Evolutionary conservation across 2,888 invertebrate genomes (phyloP).

Genomic region (Parnassius apollo): DNA sequence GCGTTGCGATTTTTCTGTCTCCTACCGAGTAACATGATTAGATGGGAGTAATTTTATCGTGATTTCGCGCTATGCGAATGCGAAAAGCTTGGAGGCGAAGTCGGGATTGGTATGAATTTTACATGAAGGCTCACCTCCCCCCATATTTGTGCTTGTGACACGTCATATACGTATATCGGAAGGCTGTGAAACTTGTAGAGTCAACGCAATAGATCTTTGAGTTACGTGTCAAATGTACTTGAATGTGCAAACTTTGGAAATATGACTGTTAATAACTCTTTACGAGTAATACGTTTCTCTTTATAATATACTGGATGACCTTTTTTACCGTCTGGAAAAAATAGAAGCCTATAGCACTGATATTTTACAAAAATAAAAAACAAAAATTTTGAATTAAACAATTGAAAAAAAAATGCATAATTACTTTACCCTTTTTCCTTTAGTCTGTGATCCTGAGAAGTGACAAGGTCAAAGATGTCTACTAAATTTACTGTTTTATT

Average conservation of each 20-base stretch:
- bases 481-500: no score
- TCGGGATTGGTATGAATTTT: constrained; percentile 67
- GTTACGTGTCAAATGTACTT: neutral
- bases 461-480: no score
- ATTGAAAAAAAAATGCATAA: no score
- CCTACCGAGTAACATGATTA: constrained; percentile 62
- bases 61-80: constrained; percentile 52
- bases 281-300: neutral
- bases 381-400: no score
- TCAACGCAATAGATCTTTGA: constrained; percentile 12
- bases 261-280: neutral
- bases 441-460: no score
- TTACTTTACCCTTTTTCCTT: no score
- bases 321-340: no score
- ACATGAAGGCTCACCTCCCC: constrained; percentile 59
- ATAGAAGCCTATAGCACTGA: no score
- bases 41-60: constrained; percentile 70
- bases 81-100: constrained; percentile 45
- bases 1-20: constrained; percentile 43
- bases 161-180: constrained; percentile 58
- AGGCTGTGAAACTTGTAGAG: constrained; percentile 43
- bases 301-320: neutral
- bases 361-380: no score
- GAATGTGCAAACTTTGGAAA: no score
- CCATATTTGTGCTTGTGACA: constrained; percentile 52